phyloP scores from a whole-genome alignment of 1,140 invertebrate species.

The Drosophila simulans region DNA sequence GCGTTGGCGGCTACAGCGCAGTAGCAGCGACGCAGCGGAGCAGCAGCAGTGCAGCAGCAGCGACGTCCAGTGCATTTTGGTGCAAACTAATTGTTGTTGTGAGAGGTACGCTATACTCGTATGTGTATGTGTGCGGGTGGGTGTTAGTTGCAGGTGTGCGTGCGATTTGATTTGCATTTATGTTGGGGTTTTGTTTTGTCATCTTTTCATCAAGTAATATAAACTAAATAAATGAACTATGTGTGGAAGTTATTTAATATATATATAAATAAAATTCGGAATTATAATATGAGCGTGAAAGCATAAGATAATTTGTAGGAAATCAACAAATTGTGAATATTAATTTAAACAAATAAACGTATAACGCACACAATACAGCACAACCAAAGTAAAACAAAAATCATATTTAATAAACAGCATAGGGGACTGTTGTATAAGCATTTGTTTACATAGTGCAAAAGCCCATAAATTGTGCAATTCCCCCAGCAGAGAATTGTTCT shows the following conservation, averaged over 20 bases:
- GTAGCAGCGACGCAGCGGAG: slow-evolving; percentile 21
- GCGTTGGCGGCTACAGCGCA: slow-evolving; percentile 9
- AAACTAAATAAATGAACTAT: slow-evolving; percentile 9
- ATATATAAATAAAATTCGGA: background rate
- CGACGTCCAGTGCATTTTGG: slow-evolving; percentile 56
- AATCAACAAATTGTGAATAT: background rate
- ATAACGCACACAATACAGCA: background rate
- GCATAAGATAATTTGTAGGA: no score
- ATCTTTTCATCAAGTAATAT: slow-evolving; percentile 29
- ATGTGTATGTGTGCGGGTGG: slow-evolving; percentile 12
- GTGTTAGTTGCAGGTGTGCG: slow-evolving; percentile 2
- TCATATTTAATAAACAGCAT: slow-evolving; percentile 69
- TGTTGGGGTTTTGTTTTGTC: slow-evolving; percentile 20
- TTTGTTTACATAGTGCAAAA: slow-evolving; percentile 61
- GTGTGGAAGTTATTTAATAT: slow-evolving; percentile 1
- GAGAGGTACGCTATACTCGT: slow-evolving; percentile 56
- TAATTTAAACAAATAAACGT: slow-evolving; percentile 9
- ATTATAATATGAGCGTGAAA: background rate
- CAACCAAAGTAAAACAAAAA: slow-evolving; percentile 8
- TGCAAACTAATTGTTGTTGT: slow-evolving; percentile 54
- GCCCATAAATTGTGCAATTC: slow-evolving; percentile 58
- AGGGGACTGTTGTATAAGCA: slow-evolving; percentile 54
- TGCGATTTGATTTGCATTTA: slow-evolving; percentile 27
- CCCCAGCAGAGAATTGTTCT: slow-evolving; percentile 38
- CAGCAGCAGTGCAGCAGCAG: slow-evolving; percentile 19